phyloP scores from a whole-genome alignment of 2,113 vertebrate genomes.

The Istiophorus platypterus region DNA sequence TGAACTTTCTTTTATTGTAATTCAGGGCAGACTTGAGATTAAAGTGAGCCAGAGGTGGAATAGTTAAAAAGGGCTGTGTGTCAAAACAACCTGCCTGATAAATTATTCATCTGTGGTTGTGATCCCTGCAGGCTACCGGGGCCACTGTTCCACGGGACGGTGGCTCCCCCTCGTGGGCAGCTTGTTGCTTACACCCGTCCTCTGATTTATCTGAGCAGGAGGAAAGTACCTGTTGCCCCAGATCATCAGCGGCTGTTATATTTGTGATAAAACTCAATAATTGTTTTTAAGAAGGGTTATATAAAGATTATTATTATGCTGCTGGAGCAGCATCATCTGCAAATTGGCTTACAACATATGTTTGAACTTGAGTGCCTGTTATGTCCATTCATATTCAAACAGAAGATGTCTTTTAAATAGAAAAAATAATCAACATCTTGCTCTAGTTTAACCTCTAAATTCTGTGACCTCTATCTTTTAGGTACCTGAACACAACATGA shows the following conservation, averaged over 20 bases:
- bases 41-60: background rate
- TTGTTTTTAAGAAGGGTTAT: no score
- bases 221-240: background rate
- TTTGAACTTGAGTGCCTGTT: background rate
- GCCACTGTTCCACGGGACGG: background rate
- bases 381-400: no score
- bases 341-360: background rate
- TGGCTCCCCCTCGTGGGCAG: conserved; percentile 42
- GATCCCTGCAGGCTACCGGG: background rate
- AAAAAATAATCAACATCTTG: no score
- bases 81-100: conserved; percentile 51
- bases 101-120: conserved; percentile 57
- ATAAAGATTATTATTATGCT: background rate
- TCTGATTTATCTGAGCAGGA: background rate
- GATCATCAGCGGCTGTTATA: background rate
- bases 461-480: no score
- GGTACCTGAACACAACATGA: background rate
- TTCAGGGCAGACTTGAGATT: background rate
- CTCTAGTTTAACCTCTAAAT: no score
- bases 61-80: conserved; percentile 30
- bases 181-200: conserved; percentile 8
- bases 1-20: background rate
- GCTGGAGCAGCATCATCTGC: background rate
- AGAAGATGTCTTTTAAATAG: background rate
- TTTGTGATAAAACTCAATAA: background rate